Base-by-base conservation (phyloP, 2,113 vertebrate genomes). In the Esox niger region DNA sequence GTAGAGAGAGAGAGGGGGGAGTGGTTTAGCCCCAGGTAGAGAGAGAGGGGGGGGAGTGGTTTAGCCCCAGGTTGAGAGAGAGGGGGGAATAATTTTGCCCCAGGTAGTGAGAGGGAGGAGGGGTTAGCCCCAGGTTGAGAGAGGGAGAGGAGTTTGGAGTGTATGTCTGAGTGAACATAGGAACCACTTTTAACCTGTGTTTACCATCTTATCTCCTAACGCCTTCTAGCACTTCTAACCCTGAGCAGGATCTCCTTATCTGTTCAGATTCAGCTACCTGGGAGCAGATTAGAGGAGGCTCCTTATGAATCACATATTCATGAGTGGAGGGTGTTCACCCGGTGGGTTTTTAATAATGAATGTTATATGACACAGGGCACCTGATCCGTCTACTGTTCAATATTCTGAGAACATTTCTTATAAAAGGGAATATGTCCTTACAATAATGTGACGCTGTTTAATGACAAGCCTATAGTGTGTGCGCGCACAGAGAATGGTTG, bases 321-420 rank as follows among this genome's bases (percentile, higher is more conserved):
- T 66, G 27, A n/a, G n/a, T 1, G 0, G 55, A 61, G 31, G 17
- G 26, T 25, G 43, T 27, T 74, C 68, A 76, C 72, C 79, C 11
- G 27, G 78, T 62, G n/a, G 56, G 66, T 1, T 17, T n/a, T 3
- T 6, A 25, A 47, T 60, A 75, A 64, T 9, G 10, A 57, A 57
- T 57, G 59, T 26, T 35, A 43, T 46, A 25, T 76, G 68, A 71
- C n/a, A n/a, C n/a, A n/a, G n/a, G n/a, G n/a, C n/a, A n/a, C n/a
- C n/a, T 78, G 58, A 69, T 43, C 61, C 66, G 47, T 80, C 58
- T 68, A 78, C 62, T 68, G 77, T 80, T 78, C 74, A 80, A 65
- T 61, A 84, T 64, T 81, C 58, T 77, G 21, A 13, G 25, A 55
- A 20, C 33, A 64, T 71, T 62, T 30, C 66, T 49, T 66, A 69